These are phyloP conservation scores for Sipunculus nudus DNA, from an alignment of 2,888 invertebrate species.

Conservation along the genomic window DNA sequence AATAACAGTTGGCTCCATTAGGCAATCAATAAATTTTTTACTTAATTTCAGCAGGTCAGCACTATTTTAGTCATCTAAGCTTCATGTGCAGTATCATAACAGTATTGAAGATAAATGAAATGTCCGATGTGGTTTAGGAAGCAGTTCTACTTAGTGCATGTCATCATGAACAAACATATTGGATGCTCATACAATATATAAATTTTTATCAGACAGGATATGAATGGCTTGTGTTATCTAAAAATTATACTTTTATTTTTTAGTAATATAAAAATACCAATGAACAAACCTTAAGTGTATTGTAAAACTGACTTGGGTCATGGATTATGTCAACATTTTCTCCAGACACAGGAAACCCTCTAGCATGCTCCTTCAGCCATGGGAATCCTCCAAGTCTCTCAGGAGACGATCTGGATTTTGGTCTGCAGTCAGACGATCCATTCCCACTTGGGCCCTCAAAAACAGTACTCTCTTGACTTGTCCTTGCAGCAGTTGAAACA, in stretches of 20 bases:
- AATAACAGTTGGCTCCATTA: no score
- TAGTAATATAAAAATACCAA: no score
- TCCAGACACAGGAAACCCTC: conserved; percentile 52
- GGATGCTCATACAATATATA: conserved; percentile 1
- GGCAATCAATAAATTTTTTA: no score
- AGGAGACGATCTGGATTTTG: no score
- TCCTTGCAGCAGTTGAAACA: no score
- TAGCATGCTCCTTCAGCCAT: conserved; percentile 23
- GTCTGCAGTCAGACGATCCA: no score
- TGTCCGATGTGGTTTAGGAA: neutral
- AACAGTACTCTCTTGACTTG: no score
- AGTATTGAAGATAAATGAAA: neutral
- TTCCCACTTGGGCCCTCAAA: no score
- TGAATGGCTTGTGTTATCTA: neutral
- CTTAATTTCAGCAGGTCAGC: no score
- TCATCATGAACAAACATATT: no score
- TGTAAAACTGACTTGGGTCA: conserved; percentile 60
- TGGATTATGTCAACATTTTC: conserved; percentile 53
- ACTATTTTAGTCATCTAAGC: neutral
- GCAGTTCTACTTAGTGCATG: no score
- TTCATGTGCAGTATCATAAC: neutral
- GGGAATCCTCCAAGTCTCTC: no score
- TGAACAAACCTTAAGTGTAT: conserved; percentile 55
- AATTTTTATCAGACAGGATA: neutral
- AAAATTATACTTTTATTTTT: neutral